Evolutionary conservation across 2,797 vertebrate species (phyloP).

Genomic region (Megalops cyprinoides): DNA sequence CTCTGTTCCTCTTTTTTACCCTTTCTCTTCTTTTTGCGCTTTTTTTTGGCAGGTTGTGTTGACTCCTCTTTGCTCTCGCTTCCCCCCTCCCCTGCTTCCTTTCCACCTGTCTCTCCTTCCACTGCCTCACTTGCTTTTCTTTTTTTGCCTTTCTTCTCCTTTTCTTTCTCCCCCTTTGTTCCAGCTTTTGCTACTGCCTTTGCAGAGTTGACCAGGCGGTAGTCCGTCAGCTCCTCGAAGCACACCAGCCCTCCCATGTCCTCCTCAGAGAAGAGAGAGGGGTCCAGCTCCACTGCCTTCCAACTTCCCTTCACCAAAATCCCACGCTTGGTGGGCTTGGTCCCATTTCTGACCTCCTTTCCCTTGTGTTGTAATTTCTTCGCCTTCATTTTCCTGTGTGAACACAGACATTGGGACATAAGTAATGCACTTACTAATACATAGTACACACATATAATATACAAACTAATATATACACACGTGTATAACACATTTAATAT

Average conservation of each 20-base stretch:
- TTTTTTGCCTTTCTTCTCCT: constrained; percentile 60
- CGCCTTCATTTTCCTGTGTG: constrained; percentile 72
- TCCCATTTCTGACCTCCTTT: constrained; percentile 39
- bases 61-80: constrained; percentile 55
- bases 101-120: constrained; percentile 49
- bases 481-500: no score
- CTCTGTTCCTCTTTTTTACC: constrained; percentile 34
- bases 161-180: constrained; percentile 57
- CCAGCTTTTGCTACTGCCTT: constrained; percentile 48
- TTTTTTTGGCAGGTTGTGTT: constrained; percentile 30
- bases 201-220: constrained; percentile 77
- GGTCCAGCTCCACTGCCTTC: constrained; percentile 85
- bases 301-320: constrained; percentile 83
- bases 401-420: not conserved
- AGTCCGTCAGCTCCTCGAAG: constrained; percentile 91
- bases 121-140: constrained; percentile 61
- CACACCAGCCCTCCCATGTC: constrained; percentile 85
- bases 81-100: constrained; percentile 47
- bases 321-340: constrained; percentile 62
- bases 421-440: no score
- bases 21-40: not conserved
- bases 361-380: constrained; percentile 50
- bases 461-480: no score
- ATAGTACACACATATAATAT: not conserved
- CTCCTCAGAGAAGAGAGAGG: constrained; percentile 82